These are phyloP conservation scores for Mormyrus proboscirostris DNA, from an alignment of 2,797 vertebrate species.

Conservation along the genomic window DNA sequence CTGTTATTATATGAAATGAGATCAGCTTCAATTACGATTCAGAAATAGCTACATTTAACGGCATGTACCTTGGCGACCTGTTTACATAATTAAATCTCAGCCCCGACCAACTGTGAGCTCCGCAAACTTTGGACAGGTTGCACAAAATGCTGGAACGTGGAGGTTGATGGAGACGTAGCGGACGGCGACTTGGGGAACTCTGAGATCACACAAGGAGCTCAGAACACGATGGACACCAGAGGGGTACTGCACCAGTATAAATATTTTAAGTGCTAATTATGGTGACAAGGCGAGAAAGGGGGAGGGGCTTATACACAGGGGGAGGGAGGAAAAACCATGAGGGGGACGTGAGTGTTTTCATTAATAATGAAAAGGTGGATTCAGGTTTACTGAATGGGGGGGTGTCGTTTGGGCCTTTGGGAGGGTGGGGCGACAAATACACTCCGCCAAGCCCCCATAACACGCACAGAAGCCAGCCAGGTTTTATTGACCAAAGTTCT, in stretches of 20 bases:
- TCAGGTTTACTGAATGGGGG: not conserved
- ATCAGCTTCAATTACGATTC: constrained; percentile 45
- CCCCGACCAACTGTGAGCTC: not conserved
- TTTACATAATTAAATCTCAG: not conserved
- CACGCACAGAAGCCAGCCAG: not conserved
- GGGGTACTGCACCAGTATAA: not conserved
- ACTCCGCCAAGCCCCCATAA: not conserved
- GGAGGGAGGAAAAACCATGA: not conserved
- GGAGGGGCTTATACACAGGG: not conserved
- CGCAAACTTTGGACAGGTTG: not conserved
- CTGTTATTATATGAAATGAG: constrained; percentile 34
- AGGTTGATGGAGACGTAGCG: not conserved
- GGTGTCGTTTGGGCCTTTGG: not conserved
- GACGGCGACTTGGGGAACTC: not conserved
- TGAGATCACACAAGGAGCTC: not conserved
- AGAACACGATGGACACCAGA: not conserved
- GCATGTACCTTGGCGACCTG: not conserved
- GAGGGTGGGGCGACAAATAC: not conserved
- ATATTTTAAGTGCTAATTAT: constrained; percentile 21
- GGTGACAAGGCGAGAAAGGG: not conserved
- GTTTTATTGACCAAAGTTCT: not conserved
- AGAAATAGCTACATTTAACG: not conserved
- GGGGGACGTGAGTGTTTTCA: not conserved
- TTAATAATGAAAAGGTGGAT: not conserved
- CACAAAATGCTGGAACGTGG: not conserved